Percentiles rank a stretch among this genome's conserved stretches.
These are phyloP conservation scores for Adelognathus sp. DNA, from an alignment of 2,888 invertebrate genomes.

Conservation along the genomic window DNA sequence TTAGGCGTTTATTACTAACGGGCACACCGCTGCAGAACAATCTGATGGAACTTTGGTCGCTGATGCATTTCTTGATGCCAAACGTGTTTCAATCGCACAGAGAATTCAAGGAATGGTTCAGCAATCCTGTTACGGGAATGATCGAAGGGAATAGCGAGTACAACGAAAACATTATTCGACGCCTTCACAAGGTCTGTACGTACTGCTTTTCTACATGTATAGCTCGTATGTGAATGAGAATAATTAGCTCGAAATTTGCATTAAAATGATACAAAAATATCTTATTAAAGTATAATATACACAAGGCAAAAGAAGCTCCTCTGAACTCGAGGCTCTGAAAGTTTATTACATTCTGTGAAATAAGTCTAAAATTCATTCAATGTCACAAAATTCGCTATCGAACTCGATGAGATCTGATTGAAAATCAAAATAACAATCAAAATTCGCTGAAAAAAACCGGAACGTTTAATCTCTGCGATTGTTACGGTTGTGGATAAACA, in stretches of 20 bases:
- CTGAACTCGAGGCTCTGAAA: too few relatives aligned
- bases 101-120: conserved; percentile 99
- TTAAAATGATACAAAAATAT: too few relatives aligned
- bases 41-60: conserved; percentile 97
- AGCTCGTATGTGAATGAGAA: conserved; percentile 47
- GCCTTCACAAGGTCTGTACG: conserved; percentile 91
- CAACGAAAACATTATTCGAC: conserved; percentile 93
- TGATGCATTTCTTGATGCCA: conserved; percentile 99
- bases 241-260: conserved; percentile 1
- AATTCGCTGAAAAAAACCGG: conserved; percentile 74
- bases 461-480: conserved; percentile 60
- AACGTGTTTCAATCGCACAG: conserved; percentile 97
- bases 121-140: conserved; percentile 97
- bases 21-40: conserved; percentile 98
- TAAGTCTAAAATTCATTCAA: too few relatives aligned
- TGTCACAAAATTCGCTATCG: too few relatives aligned
- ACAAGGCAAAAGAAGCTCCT: too few relatives aligned
- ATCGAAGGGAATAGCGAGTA: conserved; percentile 96
- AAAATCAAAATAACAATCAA: too few relatives aligned
- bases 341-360: too few relatives aligned
- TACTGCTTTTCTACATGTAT: conserved; percentile 73
- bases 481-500: conserved; percentile 64
- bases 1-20: conserved; percentile 93
- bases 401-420: too few relatives aligned
- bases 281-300: too few relatives aligned